phyloP scores from a whole-genome alignment of 2,797 vertebrate species.

The Epinephelus coioides region DNA sequence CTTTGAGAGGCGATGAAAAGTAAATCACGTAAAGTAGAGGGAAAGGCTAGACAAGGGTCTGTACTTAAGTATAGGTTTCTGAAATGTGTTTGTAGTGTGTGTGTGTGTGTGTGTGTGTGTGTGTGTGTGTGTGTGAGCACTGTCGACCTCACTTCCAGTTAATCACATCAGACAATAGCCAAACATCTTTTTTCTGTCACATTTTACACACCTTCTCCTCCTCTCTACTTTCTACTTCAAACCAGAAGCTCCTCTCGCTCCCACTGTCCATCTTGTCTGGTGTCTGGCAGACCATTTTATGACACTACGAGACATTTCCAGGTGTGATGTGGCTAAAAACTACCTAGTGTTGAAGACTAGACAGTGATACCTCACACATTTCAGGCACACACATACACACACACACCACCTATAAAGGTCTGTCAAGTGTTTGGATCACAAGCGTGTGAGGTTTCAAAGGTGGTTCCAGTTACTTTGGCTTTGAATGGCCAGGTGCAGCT shows the following conservation, averaged over 20 bases:
- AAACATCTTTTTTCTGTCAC: not conserved
- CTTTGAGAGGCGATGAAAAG: slow-evolving; percentile 14
- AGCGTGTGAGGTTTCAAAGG: slow-evolving; percentile 64
- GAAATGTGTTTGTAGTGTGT: not conserved
- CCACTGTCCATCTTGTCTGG: no score
- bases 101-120: not conserved
- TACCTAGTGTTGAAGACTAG: not conserved
- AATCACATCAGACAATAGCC: slow-evolving; percentile 25
- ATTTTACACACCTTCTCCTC: slow-evolving; percentile 29
- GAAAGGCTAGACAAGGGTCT: not conserved
- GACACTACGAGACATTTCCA: slow-evolving; percentile 10
- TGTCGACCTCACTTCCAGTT: slow-evolving; percentile 4
- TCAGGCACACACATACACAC: slow-evolving; percentile 15
- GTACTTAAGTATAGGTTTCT: slow-evolving; percentile 35
- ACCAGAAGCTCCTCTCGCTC: not conserved
- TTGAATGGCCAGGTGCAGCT: slow-evolving; percentile 70
- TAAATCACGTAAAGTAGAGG: slow-evolving; percentile 28
- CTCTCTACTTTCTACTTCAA: not conserved
- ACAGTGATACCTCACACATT: slow-evolving; percentile 7
- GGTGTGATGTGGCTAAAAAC: slow-evolving; percentile 34
- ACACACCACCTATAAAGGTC: slow-evolving; percentile 26
- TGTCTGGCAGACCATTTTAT: not conserved
- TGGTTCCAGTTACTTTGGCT: slow-evolving; percentile 67
- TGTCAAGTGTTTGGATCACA: slow-evolving; percentile 52
- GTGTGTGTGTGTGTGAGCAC: not conserved